A percentile compares a stretch with the other conserved stretches of the same genome.
Conservation (phyloP, 2,888 invertebrate genomes). For the Tanypteryx hageni region DNA sequence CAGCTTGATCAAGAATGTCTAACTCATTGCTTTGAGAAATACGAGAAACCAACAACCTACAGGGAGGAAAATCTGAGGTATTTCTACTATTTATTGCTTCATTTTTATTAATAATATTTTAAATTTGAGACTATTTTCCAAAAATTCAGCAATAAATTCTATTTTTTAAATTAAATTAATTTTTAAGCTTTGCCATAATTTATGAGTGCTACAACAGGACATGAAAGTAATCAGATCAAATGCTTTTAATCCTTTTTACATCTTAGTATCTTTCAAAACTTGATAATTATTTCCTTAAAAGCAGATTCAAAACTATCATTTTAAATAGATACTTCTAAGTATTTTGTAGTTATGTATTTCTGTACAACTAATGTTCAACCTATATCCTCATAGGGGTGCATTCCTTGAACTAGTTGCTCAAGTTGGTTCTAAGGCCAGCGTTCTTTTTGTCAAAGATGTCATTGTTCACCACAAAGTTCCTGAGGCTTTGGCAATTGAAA, state of each 20-base stretch:
- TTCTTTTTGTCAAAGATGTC: slow-evolving; percentile 81
- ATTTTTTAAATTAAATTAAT: too few species aligned
- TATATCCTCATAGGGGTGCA: slow-evolving; percentile 78
- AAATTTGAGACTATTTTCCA: not conserved
- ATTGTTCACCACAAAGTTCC: slow-evolving; percentile 81
- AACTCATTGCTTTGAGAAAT: slow-evolving; percentile 52
- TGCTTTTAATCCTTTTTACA: not conserved
- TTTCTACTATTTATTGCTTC: not conserved
- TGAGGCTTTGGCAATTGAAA: slow-evolving; percentile 81
- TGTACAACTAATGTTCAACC: not conserved
- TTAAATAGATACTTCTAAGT: too few species aligned
- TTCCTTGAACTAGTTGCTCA: slow-evolving; percentile 85
- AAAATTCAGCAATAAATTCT: not conserved
- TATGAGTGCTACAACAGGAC: not conserved
- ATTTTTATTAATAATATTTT: not conserved
- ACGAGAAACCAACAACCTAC: slow-evolving; percentile 25
- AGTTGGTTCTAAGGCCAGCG: slow-evolving; percentile 82
- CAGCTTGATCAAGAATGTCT: slow-evolving; percentile 2
- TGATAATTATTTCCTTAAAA: too few species aligned
- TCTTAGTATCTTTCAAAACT: not conserved
- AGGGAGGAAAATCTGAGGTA: slow-evolving; percentile 36
- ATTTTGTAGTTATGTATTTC: too few species aligned
- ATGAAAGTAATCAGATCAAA: not conserved
- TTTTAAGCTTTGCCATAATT: not conserved
- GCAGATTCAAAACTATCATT: too few species aligned